phyloP scores from a whole-genome alignment of 2,113 vertebrate species.

The Saguinus midas region DNA sequence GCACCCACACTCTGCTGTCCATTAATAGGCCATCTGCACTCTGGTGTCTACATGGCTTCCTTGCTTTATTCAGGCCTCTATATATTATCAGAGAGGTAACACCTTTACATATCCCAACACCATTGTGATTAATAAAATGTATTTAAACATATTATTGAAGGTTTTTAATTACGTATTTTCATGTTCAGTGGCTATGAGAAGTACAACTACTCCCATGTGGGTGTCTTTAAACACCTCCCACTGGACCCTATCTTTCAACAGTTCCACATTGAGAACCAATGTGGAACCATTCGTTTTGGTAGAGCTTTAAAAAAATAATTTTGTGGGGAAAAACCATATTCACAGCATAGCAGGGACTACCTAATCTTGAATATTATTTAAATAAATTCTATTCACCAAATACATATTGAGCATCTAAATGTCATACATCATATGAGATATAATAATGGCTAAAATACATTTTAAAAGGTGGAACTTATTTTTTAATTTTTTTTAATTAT shows the following conservation, averaged over 20 bases:
- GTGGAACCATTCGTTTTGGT: no score
- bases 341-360: background rate
- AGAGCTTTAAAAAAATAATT: no score
- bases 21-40: background rate
- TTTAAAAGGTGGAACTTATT: background rate
- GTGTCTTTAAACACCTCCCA: background rate
- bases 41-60: background rate
- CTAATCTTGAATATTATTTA: background rate
- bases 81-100: background rate
- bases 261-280: background rate
- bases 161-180: conserved; percentile 11
- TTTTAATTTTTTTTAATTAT: background rate
- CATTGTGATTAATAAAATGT: background rate
- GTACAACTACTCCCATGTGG: background rate
- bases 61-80: background rate
- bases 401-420: conserved; percentile 9
- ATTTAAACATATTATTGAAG: background rate
- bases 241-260: background rate
- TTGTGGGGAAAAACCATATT: background rate
- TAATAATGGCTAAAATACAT: background rate
- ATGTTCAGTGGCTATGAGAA: background rate
- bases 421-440: background rate
- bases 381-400: background rate
- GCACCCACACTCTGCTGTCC: background rate
- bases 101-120: background rate